Conservation (phyloP, 92 coral and sea anemone genomes). For the Paragorgia papillata region DNA sequence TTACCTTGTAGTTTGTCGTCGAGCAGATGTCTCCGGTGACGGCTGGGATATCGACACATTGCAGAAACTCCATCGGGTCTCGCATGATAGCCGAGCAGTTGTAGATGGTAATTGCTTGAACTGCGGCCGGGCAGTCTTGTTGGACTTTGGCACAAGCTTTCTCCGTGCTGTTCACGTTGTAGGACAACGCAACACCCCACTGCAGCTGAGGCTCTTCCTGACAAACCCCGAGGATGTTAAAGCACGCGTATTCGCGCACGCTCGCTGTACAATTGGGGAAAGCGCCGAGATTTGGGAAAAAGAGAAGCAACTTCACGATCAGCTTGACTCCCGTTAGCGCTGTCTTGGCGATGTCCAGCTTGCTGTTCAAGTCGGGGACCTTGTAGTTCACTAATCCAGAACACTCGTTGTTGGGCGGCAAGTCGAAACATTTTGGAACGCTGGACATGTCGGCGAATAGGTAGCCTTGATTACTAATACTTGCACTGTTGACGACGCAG, state of each 20-base stretch:
- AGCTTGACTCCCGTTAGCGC: neutral
- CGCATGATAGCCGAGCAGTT: conserved; percentile 30
- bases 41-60: conserved; percentile 5
- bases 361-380: neutral
- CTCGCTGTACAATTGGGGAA: neutral
- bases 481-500: neutral
- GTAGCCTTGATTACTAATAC: neutral
- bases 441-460: neutral
- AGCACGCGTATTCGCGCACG: conserved; percentile 26
- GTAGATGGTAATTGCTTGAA: neutral
- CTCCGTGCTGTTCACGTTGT: conserved; percentile 1
- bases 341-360: neutral
- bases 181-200: neutral
- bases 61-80: conserved; percentile 12
- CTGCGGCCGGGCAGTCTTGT: neutral
- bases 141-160: conserved; percentile 31
- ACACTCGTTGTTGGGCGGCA: neutral
- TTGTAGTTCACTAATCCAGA: neutral
- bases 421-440: neutral
- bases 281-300: neutral
- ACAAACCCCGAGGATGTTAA: conserved; percentile 10
- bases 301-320: neutral
- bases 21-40: conserved; percentile 7
- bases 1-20: neutral
- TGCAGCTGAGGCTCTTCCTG: neutral